phyloP scores from a whole-genome alignment of 1,140 invertebrate genomes.

The Scaptomyza hsui region DNA sequence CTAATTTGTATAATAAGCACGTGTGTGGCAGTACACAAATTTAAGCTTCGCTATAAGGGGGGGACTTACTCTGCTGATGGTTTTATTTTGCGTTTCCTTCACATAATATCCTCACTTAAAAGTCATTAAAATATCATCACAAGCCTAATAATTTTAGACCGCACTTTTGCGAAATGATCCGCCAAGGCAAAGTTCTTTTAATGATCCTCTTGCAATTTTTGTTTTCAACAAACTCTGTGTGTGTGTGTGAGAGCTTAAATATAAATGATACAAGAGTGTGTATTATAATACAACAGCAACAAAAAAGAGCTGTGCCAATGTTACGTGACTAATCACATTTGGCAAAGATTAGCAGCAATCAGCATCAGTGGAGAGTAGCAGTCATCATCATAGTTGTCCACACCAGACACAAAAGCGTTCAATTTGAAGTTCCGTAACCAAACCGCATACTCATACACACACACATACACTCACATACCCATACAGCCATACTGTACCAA shows the following conservation, averaged over 20 bases:
- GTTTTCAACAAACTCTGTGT: neutral
- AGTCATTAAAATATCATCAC: conserved; percentile 26
- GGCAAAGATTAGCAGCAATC: conserved; percentile 76
- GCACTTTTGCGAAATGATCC: conserved; percentile 15
- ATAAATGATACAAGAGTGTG: conserved; percentile 12
- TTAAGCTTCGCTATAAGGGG: neutral
- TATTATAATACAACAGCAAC: neutral
- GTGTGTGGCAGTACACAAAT: neutral
- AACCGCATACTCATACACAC: conserved; percentile 44
- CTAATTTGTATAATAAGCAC: neutral
- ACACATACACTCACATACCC: conserved; percentile 1
- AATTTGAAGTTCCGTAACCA: conserved; percentile 72
- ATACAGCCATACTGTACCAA: conserved; percentile 5
- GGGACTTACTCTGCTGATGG: neutral
- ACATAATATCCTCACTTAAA: conserved; percentile 9
- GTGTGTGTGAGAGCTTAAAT: conserved; percentile 10
- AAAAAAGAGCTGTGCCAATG: conserved; percentile 53
- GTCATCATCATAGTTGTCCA: conserved; percentile 77
- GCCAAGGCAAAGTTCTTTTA: conserved; percentile 20
- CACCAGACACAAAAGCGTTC: conserved; percentile 62
- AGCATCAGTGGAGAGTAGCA: conserved; percentile 56
- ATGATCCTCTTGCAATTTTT: conserved; percentile 17
- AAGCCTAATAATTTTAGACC: conserved; percentile 13
- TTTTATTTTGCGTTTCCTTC: neutral
- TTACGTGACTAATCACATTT: conserved; percentile 82